Percentiles rank a stretch among this genome's conserved stretches.
phyloP scores from a whole-genome alignment of 2,888 invertebrate species.

The Ecdyonurus torrentis region DNA sequence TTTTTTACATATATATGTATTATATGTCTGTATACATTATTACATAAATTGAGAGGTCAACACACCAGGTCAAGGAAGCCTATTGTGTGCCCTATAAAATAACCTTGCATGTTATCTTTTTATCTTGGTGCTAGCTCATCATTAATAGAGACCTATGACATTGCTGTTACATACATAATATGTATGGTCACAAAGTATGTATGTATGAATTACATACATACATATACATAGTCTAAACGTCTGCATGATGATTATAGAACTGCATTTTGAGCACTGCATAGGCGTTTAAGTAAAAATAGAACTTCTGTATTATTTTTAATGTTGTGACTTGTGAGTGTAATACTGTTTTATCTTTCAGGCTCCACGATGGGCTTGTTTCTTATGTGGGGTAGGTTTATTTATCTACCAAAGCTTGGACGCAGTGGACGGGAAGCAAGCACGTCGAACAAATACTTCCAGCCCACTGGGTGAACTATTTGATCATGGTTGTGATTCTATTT shows the following conservation, averaged over 20 bases:
- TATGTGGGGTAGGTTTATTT: constrained; percentile 88
- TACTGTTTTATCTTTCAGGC: constrained; percentile 33
- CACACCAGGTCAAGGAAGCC: not conserved
- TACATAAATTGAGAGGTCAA: not conserved
- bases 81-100: not conserved
- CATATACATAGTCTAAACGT: too few species aligned
- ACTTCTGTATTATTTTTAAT: constrained; percentile 7
- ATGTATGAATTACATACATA: too few species aligned
- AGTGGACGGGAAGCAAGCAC: constrained; percentile 97
- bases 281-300: not conserved
- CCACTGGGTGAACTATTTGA: constrained; percentile 97
- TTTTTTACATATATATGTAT: too few species aligned
- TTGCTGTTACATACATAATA: too few species aligned
- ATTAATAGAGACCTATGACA: too few species aligned
- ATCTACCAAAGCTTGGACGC: constrained; percentile 96
- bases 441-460: constrained; percentile 78
- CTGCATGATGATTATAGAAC: too few species aligned
- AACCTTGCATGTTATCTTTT: not conserved
- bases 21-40: not conserved
- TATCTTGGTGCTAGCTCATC: too few species aligned
- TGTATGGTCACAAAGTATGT: too few species aligned
- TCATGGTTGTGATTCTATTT: constrained; percentile 98
- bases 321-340: too few species aligned
- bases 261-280: too few species aligned
- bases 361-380: constrained; percentile 82